Base-by-base conservation (phyloP, 2,797 vertebrate species). In the Sebastes goodei region DNA sequence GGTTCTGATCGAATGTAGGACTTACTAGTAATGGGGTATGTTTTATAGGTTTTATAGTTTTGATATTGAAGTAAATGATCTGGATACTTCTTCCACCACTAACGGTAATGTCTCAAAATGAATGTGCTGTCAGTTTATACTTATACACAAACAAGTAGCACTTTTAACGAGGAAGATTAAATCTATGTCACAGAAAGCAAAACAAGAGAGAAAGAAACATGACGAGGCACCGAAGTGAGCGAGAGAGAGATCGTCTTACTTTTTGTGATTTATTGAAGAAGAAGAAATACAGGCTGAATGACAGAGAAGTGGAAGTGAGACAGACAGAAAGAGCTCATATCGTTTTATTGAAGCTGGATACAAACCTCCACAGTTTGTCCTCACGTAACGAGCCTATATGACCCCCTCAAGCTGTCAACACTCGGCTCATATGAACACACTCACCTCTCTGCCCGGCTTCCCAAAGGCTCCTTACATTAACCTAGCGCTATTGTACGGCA, bases 331-430 rank as follows among this genome's bases (percentile, higher is more conserved):
- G 60, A 52, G 63, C 78, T 73, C 83, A 10, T 83, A 86, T 87
- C 23, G 23, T 86, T 91, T 92, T 88, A 90, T 88, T 71, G 82
- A 76, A 83, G 71, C 82, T 73, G 85, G 78, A 83, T 57, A 80
- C 83, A 86, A 84, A 82, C 83, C 71, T 42, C 87, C 76, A 84
- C 74, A 78, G 86, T 83, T 74, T 56, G 73, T 82, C 73, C 64
- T 55, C 59, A 3, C 15, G 20, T 88, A 87, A 90, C 27, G 65
- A 86, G 82, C 72, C 86, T 1, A 25, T 7, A 2, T 25, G 86
- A 87, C 67, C 85, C 80, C 86, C 71, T 77, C 74, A 56, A 81
- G 78, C 90, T 93, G 88, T 91, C 92, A 90, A n/a, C 90, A 12
- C 90, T 14, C 6, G 23, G 77, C 85, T 93, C 82, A 68, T 81